A percentile compares a stretch with the other conserved stretches of the same genome.
phyloP scores from a whole-genome alignment of 2,797 vertebrate species.

The Cirrhinus mrigala region DNA sequence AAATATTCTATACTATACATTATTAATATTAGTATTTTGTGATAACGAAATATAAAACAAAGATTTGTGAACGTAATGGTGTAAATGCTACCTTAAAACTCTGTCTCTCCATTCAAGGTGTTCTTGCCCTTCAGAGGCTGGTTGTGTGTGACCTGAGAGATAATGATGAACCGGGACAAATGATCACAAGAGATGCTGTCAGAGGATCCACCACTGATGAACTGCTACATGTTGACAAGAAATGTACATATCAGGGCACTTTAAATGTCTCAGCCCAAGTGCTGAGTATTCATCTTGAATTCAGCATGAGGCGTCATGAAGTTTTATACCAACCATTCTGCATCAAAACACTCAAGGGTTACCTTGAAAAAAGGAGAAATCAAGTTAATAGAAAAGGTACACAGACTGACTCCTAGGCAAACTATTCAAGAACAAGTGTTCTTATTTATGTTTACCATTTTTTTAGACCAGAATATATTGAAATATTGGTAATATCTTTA shows the following conservation, averaged over 20 bases:
- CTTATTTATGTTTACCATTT: too few relatives aligned
- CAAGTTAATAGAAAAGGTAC: slow-evolving; percentile 19
- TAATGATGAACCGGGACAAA: not conserved
- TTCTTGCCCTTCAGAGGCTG: not conserved
- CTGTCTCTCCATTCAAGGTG: not conserved
- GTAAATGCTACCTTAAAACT: not conserved
- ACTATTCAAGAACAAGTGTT: too few relatives aligned
- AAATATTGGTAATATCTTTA: too few relatives aligned
- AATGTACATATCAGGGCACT: not conserved
- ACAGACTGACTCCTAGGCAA: not conserved
- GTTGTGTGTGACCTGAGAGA: not conserved
- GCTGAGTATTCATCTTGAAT: not conserved
- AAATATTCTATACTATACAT: too few relatives aligned
- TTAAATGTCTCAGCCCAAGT: fast-evolving
- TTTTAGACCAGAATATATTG: too few relatives aligned
- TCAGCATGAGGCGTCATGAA: not conserved
- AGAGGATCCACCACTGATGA: slow-evolving; percentile 27
- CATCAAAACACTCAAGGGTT: not conserved
- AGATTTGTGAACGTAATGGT: too few relatives aligned
- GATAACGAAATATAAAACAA: too few relatives aligned
- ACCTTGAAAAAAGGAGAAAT: not conserved
- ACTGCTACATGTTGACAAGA: not conserved
- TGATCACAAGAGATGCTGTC: not conserved
- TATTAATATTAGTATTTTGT: too few relatives aligned
- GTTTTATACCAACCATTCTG: not conserved